phyloP scores from a whole-genome alignment of 2,797 vertebrate species.

The Ptychobarbus kaznakovi region DNA sequence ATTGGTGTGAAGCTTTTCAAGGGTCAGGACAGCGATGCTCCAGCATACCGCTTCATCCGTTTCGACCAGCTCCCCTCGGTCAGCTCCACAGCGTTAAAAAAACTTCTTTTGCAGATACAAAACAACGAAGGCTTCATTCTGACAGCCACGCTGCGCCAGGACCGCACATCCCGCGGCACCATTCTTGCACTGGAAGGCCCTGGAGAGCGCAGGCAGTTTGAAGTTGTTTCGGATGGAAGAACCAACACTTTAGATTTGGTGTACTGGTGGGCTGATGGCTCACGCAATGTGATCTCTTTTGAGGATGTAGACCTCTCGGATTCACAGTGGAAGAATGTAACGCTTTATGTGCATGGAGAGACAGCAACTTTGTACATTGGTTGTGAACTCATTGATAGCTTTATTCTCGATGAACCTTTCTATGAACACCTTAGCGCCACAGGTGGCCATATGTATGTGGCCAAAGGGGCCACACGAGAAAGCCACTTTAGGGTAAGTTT shows the following conservation, averaged over 20 bases:
- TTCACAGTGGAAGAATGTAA: slow-evolving; percentile 97
- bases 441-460: slow-evolving; percentile 89
- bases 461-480: slow-evolving; percentile 87
- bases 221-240: slow-evolving; percentile 92
- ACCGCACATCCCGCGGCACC: slow-evolving; percentile 90
- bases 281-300: slow-evolving; percentile 87
- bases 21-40: slow-evolving; percentile 82
- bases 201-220: slow-evolving; percentile 87
- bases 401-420: slow-evolving; percentile 94
- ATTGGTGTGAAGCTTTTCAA: slow-evolving; percentile 92
- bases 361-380: slow-evolving; percentile 92
- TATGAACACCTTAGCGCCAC: slow-evolving; percentile 88
- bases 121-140: slow-evolving; percentile 94
- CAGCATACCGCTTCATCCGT: slow-evolving; percentile 93
- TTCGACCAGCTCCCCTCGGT: slow-evolving; percentile 94
- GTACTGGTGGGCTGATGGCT: slow-evolving; percentile 88
- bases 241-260: slow-evolving; percentile 94
- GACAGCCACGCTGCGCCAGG: slow-evolving; percentile 89
- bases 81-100: slow-evolving; percentile 78
- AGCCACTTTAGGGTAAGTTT: slow-evolving; percentile 93
- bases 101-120: slow-evolving; percentile 83
- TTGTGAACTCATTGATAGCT: slow-evolving; percentile 93
- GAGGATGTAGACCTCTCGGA: slow-evolving; percentile 96
- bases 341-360: slow-evolving; percentile 90
- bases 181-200: slow-evolving; percentile 87